These are phyloP conservation scores for Helicoverpa armigera DNA, from an alignment of 1,140 invertebrate genomes.

Conservation along the genomic window DNA sequence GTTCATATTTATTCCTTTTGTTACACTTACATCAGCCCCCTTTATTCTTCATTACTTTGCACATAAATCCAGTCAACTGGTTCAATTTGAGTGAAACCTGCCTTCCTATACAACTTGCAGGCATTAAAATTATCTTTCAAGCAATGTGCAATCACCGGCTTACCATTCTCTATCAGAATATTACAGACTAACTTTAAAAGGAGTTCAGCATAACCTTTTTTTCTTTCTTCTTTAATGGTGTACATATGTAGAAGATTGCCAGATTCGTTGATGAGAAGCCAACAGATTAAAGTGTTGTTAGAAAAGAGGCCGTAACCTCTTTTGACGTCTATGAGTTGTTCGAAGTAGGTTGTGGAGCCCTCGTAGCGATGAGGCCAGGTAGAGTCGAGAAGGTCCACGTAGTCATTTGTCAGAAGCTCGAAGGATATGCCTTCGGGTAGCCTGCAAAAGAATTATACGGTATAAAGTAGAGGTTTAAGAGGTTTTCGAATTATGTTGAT, in stretches of 20 bases:
- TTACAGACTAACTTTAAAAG: constrained; percentile 61
- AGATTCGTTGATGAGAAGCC: constrained; percentile 61
- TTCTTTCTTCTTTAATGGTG: constrained; percentile 59
- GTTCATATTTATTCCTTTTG: too few relatives aligned
- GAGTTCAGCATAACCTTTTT: constrained; percentile 62
- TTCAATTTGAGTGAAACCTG: constrained; percentile 46
- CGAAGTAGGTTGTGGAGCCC: constrained; percentile 55
- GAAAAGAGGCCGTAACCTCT: constrained; percentile 61
- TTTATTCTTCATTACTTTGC: constrained; percentile 12
- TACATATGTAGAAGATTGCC: constrained; percentile 62
- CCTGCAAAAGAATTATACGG: constrained; percentile 48
- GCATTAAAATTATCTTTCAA: constrained; percentile 20
- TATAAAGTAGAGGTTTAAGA: constrained; percentile 2
- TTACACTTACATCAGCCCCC: background rate
- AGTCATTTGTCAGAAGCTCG: constrained; percentile 36
- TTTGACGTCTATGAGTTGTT: constrained; percentile 57
- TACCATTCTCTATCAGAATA: constrained; percentile 48
- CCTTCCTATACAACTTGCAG: constrained; percentile 47
- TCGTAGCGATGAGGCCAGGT: constrained; percentile 59
- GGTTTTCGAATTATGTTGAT: too few relatives aligned
- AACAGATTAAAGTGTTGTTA: constrained; percentile 54
- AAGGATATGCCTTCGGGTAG: constrained; percentile 50
- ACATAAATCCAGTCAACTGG: constrained; percentile 40
- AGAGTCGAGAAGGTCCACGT: constrained; percentile 47
- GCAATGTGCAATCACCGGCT: constrained; percentile 42